Percentiles rank a stretch among this genome's conserved stretches.
Evolutionary conservation across 2,797 vertebrate species (phyloP).

Genomic region (Salarias fasciatus): DNA sequence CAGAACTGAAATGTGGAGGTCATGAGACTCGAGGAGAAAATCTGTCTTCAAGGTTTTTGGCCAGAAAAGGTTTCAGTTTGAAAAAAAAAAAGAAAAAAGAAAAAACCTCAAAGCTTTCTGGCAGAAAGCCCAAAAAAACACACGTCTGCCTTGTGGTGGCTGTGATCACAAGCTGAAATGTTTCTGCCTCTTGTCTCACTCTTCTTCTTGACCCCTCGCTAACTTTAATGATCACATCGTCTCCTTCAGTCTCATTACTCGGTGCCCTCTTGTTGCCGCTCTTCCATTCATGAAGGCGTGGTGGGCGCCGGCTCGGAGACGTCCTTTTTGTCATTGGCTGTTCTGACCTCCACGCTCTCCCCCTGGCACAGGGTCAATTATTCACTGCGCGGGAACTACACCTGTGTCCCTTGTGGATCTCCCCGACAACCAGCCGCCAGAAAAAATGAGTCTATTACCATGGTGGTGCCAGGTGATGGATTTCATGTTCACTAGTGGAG

Average conservation of each 20-base stretch:
- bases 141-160: neutral
- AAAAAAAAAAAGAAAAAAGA: no score
- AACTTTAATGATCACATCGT: conserved; percentile 46
- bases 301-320: conserved; percentile 46
- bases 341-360: conserved; percentile 67
- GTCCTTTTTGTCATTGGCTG: conserved; percentile 81
- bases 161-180: conserved; percentile 15
- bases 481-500: conserved; percentile 75
- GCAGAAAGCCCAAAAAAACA: no score
- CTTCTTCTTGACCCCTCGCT: conserved; percentile 3
- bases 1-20: neutral
- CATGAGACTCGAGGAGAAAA: no score
- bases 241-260: conserved; percentile 37
- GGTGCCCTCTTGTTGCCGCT: conserved; percentile 36
- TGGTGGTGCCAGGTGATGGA: conserved; percentile 83
- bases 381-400: conserved; percentile 79
- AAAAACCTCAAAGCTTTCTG: no score
- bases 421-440: conserved; percentile 69
- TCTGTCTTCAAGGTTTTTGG: no score
- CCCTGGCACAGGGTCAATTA: conserved; percentile 83
- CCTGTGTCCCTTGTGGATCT: conserved; percentile 81
- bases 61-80: no score
- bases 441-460: conserved; percentile 82
- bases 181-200: conserved; percentile 4
- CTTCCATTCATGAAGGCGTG: conserved; percentile 37